These are phyloP conservation scores for Papilio helenus DNA, from an alignment of 1,140 invertebrate genomes.

Conservation along the genomic window DNA sequence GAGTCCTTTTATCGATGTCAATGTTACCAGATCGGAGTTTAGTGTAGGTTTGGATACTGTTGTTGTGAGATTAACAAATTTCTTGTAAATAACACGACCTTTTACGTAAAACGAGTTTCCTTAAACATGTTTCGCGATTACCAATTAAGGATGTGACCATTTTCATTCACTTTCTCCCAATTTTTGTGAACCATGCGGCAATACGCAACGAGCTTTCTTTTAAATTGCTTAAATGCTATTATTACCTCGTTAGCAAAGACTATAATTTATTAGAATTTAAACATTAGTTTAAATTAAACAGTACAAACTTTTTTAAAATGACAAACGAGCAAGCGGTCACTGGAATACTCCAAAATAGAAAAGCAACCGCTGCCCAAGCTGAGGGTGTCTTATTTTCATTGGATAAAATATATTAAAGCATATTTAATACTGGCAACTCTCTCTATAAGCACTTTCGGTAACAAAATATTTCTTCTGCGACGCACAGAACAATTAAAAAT, in stretches of 20 bases:
- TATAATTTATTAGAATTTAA: too few relatives aligned
- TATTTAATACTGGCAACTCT: too few relatives aligned
- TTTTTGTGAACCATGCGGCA: neutral
- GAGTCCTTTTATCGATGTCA: too few relatives aligned
- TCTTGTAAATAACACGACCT: neutral
- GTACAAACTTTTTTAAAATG: too few relatives aligned
- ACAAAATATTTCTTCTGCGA: neutral
- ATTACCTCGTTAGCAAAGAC: neutral
- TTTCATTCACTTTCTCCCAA: constrained; percentile 28
- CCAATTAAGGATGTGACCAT: neutral
- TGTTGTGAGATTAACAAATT: neutral
- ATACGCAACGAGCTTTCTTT: constrained; percentile 1
- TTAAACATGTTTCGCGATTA: constrained; percentile 3
- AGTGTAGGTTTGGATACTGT: neutral
- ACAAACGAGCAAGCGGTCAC: too few relatives aligned
- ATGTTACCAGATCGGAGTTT: too few relatives aligned
- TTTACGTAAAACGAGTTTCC: constrained; percentile 1
- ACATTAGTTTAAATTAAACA: too few relatives aligned
- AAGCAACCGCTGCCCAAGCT: too few relatives aligned
- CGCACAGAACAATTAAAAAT: neutral
- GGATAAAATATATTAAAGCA: too few relatives aligned
- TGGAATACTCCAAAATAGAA: too few relatives aligned
- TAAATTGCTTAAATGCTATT: neutral
- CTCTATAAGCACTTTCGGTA: neutral
- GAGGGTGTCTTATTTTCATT: too few relatives aligned